phyloP scores from a whole-genome alignment of 2,797 vertebrate species.

The Platyrinchus mystaceus region DNA sequence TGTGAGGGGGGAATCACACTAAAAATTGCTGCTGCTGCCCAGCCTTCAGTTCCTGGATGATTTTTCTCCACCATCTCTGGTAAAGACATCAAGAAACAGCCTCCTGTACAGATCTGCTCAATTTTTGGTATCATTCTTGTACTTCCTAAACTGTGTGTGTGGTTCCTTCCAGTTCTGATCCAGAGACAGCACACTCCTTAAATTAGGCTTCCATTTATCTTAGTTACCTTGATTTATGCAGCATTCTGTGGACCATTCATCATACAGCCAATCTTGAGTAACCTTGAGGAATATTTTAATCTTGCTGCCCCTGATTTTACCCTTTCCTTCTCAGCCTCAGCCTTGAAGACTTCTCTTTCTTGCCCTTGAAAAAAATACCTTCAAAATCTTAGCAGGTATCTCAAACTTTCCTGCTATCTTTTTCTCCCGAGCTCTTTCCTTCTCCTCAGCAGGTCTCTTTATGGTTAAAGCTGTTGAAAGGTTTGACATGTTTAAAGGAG shows the following conservation, averaged over 20 bases:
- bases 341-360: neutral
- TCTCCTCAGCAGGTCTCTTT: neutral
- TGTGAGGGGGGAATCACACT: neutral
- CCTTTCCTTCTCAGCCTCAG: neutral
- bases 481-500: neutral
- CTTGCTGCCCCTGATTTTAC: constrained; percentile 33
- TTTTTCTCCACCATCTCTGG: neutral
- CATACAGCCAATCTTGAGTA: constrained; percentile 47
- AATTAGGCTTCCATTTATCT: constrained; percentile 59
- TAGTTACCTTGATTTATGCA: constrained; percentile 61
- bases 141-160: neutral
- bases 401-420: neutral
- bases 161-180: constrained; percentile 8
- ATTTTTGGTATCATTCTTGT: neutral
- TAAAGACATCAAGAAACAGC: neutral
- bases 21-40: neutral
- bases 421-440: neutral
- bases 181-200: constrained; percentile 20
- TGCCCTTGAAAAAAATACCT: neutral
- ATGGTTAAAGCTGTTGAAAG: neutral
- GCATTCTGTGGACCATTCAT: constrained; percentile 16
- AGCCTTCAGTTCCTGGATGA: neutral
- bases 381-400: neutral
- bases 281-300: constrained; percentile 61
- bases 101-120: neutral